A percentile compares a stretch with the other conserved stretches of the same genome.
These are phyloP conservation scores for Hofmannophila pseudospretella DNA, from an alignment of 2,888 invertebrate species.

Conservation along the genomic window DNA sequence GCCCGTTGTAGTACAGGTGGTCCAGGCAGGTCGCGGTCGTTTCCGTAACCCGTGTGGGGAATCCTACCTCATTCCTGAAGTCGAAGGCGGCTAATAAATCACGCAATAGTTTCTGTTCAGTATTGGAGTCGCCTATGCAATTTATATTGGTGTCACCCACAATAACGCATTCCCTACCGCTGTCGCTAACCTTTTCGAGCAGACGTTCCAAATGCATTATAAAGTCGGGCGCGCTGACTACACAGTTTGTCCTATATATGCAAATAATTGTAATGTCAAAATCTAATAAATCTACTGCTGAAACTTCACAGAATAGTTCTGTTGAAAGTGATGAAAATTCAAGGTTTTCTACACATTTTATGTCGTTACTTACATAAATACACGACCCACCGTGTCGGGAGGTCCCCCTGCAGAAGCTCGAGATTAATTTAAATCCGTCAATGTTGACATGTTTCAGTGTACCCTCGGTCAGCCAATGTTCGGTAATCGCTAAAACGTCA, in stretches of 20 bases:
- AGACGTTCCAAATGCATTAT: neutral
- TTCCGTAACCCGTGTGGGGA: neutral
- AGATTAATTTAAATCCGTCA: neutral
- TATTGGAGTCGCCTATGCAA: too few relatives aligned
- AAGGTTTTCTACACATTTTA: neutral
- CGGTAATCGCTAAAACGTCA: neutral
- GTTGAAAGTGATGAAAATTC: neutral
- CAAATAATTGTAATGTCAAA: neutral
- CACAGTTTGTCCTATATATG: neutral
- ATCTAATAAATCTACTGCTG: slow-evolving; percentile 1
- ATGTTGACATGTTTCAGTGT: neutral
- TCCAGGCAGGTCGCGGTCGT: neutral
- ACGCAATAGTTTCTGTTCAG: neutral
- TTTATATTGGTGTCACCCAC: neutral
- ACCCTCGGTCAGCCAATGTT: neutral
- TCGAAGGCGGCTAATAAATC: neutral
- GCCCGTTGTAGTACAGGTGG: neutral
- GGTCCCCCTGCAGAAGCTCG: neutral
- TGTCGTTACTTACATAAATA: neutral
- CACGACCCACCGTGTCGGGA: neutral
- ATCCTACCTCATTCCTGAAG: neutral
- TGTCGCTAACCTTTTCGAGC: neutral
- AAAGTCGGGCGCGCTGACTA: neutral
- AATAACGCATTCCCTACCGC: neutral
- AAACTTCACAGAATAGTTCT: neutral